These are phyloP conservation scores for Hippocampus zosterae DNA, from an alignment of 2,113 vertebrate species.

Conservation along the genomic window DNA sequence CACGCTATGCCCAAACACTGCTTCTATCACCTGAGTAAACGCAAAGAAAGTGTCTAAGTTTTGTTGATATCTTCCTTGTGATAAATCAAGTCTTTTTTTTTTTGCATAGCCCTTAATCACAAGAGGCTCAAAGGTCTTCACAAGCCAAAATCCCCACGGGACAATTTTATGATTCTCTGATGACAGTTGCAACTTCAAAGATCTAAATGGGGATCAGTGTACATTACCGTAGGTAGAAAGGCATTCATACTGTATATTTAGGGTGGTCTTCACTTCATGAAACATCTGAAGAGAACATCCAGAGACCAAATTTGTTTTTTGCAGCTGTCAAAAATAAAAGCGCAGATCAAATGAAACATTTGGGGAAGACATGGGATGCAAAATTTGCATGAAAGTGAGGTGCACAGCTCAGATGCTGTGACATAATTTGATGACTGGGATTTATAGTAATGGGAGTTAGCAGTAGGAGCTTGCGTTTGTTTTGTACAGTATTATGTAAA, in stretches of 20 bases:
- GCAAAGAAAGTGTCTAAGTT: background rate
- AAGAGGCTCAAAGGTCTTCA: too few relatives aligned
- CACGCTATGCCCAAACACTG: too few relatives aligned
- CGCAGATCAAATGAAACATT: slow-evolving; percentile 16
- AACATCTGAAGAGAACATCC: slow-evolving; percentile 27
- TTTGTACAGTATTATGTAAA: too few relatives aligned
- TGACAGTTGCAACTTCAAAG: slow-evolving; percentile 1
- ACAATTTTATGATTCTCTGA: slow-evolving; percentile 3
- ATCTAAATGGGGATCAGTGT: slow-evolving; percentile 14
- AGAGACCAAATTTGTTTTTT: slow-evolving; percentile 25
- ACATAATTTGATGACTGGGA: background rate
- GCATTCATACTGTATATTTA: background rate
- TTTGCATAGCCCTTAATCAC: too few relatives aligned
- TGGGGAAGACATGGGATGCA: slow-evolving; percentile 3
- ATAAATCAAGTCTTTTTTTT: slow-evolving; percentile 12
- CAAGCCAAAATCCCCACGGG: background rate
- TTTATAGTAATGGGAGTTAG: too few relatives aligned
- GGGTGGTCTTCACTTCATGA: background rate
- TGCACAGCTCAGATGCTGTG: background rate
- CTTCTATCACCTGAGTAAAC: background rate
- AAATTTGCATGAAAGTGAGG: background rate
- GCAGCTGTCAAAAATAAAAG: slow-evolving; percentile 37
- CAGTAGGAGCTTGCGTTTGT: too few relatives aligned
- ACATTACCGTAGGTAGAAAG: slow-evolving; percentile 9
- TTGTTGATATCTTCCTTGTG: too few relatives aligned